These are phyloP conservation scores for Rhagoletis pomonella DNA, from an alignment of 1,140 invertebrate genomes.

Conservation along the genomic window DNA sequence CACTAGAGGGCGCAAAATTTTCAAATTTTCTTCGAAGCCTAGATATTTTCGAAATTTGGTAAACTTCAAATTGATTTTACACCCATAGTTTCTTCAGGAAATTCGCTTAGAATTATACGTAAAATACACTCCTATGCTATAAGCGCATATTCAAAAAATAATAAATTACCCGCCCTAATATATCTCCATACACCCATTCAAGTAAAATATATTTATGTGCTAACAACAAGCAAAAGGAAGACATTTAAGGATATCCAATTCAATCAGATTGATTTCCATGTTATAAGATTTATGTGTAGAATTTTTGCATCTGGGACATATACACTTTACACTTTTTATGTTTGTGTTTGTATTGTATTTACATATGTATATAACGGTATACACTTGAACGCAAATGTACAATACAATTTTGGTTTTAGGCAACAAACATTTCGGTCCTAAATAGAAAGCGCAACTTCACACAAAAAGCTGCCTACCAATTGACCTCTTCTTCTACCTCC, in stretches of 20 bases:
- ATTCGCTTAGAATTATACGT: too few relatives aligned
- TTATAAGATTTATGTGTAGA: constrained; percentile 43
- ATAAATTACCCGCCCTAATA: too few relatives aligned
- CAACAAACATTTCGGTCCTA: neutral
- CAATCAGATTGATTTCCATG: constrained; percentile 51
- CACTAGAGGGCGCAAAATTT: too few relatives aligned
- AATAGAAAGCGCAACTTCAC: neutral
- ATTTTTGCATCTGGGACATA: constrained; percentile 18
- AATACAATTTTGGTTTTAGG: neutral
- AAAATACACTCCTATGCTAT: too few relatives aligned
- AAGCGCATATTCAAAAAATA: too few relatives aligned
- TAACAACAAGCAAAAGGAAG: neutral
- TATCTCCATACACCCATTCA: neutral
- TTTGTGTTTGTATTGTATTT: too few relatives aligned
- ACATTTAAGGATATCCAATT: neutral
- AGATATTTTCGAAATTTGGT: too few relatives aligned
- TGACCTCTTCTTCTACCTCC: neutral
- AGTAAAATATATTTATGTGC: neutral
- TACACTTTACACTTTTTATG: neutral
- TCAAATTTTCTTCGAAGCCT: too few relatives aligned
- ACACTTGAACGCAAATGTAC: too few relatives aligned
- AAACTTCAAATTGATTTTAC: too few relatives aligned
- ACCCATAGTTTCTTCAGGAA: too few relatives aligned
- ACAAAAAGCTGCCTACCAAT: neutral
- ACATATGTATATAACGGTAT: neutral